phyloP scores from a whole-genome alignment of 2,888 invertebrate genomes.

The Pristionchus exspectatus region DNA sequence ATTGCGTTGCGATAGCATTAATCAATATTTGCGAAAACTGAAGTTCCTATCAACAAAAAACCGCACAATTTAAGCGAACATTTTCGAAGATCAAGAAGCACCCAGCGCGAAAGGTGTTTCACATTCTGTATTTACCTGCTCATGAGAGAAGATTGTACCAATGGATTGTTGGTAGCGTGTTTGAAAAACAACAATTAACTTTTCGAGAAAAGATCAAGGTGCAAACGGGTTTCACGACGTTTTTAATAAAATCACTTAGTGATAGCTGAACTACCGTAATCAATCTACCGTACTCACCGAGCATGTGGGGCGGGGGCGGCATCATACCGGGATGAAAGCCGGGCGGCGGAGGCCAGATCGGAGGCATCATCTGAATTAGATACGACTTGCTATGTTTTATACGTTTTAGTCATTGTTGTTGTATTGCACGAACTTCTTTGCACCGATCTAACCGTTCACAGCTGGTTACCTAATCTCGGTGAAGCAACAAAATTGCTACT shows the following conservation, averaged over 20 bases:
- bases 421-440: too few relatives aligned
- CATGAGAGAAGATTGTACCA: too few relatives aligned
- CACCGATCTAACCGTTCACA: too few relatives aligned
- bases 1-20: neutral
- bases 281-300: slow-evolving; percentile 9
- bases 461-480: neutral
- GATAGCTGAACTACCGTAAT: neutral
- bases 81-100: neutral
- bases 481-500: neutral
- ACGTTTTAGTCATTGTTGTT: too few relatives aligned
- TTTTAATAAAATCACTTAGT: too few relatives aligned
- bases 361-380: slow-evolving; percentile 31
- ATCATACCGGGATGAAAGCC: slow-evolving; percentile 37
- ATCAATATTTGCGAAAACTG: neutral
- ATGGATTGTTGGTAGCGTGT: too few relatives aligned
- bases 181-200: neutral
- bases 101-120: neutral
- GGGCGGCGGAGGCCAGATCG: slow-evolving; percentile 46
- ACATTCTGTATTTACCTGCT: neutral
- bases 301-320: slow-evolving; percentile 29
- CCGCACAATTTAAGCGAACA: neutral
- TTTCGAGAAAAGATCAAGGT: neutral
- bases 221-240: neutral
- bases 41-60: neutral
- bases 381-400: too few relatives aligned